Percentiles rank a stretch among this genome's conserved stretches.
phyloP scores from a whole-genome alignment of 2,113 vertebrate species.

The Dermatemys mawii region DNA sequence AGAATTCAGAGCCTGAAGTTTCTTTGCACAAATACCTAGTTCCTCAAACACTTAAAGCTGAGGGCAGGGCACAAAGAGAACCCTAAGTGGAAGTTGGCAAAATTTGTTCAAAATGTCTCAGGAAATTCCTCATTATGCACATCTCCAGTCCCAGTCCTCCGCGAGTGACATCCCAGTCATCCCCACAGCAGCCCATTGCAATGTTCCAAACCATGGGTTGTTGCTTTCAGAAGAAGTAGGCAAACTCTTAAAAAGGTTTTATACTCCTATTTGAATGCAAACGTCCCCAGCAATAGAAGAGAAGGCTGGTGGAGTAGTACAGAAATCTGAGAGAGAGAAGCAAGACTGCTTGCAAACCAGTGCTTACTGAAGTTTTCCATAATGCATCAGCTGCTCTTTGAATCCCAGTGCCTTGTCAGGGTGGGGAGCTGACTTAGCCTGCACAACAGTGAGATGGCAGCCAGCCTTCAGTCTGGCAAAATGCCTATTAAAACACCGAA shows the following conservation, averaged over 20 bases:
- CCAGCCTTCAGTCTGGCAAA: conserved; percentile 51
- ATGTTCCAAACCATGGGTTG: neutral
- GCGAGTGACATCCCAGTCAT: neutral
- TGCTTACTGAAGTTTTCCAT: conserved; percentile 42
- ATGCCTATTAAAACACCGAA: conserved; percentile 32
- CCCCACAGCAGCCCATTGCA: neutral
- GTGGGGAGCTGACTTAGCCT: neutral
- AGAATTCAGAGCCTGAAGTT: neutral
- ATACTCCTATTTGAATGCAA: neutral
- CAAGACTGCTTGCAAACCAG: neutral
- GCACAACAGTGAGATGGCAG: neutral
- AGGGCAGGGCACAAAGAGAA: neutral
- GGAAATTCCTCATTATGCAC: neutral
- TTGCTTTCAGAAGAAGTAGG: neutral
- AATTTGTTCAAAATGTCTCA: neutral
- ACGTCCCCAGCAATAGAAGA: neutral
- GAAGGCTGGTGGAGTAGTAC: neutral
- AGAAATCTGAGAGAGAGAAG: neutral
- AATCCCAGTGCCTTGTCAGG: neutral
- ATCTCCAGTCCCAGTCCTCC: neutral
- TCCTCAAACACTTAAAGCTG: conserved; percentile 14
- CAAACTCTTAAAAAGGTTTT: neutral
- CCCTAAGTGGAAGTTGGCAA: neutral
- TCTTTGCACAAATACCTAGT: neutral
- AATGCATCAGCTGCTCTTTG: conserved; percentile 9